Percentiles rank a stretch among this genome's conserved stretches.
Evolutionary conservation across 2,113 vertebrate genomes (phyloP).

Genomic region (Malaclemys terrapin): DNA sequence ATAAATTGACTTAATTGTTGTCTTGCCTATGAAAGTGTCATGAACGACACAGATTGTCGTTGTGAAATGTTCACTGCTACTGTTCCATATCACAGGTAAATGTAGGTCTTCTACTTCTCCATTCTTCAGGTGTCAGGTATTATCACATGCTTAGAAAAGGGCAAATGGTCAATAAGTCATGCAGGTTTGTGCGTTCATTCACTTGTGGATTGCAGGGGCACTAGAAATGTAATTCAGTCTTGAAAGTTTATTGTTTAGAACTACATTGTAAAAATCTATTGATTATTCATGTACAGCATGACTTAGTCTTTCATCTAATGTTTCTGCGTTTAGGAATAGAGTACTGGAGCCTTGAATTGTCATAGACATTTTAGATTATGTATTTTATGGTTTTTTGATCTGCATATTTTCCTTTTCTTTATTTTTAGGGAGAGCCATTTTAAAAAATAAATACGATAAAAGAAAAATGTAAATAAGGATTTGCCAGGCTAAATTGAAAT

Average conservation of each 20-base stretch:
- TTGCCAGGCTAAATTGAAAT: not conserved
- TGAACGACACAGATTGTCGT: not conserved
- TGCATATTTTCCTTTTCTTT: not conserved
- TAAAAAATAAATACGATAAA: not conserved
- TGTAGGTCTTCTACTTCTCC: not conserved
- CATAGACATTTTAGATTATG: slow-evolving; percentile 24
- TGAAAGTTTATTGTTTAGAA: slow-evolving; percentile 21
- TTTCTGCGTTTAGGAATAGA: slow-evolving; percentile 26
- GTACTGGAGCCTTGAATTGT: slow-evolving; percentile 1
- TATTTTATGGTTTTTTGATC: not conserved
- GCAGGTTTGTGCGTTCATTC: not conserved
- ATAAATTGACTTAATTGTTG: not conserved
- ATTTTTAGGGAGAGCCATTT: not conserved
- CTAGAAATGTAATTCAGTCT: not conserved
- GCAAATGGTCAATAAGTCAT: slow-evolving; percentile 6
- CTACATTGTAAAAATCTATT: slow-evolving; percentile 34
- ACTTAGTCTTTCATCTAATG: slow-evolving; percentile 52
- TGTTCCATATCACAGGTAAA: not conserved
- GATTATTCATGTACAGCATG: slow-evolving; percentile 17
- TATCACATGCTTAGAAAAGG: not conserved
- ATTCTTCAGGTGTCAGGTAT: not conserved
- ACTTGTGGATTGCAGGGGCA: not conserved
- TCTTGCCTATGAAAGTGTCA: not conserved
- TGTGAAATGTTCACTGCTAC: not conserved
- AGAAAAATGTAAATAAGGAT: not conserved